phyloP scores from a whole-genome alignment of 2,113 vertebrate species.

The Pedetes capensis region DNA sequence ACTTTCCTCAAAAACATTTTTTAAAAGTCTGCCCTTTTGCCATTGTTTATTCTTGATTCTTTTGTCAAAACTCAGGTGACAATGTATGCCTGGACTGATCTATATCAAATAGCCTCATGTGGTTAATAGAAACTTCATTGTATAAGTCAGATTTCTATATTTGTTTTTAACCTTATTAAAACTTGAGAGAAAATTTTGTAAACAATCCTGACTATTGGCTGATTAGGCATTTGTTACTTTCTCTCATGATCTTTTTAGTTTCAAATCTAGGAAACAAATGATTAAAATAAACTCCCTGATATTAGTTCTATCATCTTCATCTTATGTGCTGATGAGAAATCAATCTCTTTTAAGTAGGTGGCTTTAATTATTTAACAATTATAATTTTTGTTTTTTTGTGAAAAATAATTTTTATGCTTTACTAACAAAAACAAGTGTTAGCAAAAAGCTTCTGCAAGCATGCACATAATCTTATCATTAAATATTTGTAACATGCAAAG shows the following conservation, averaged over 20 bases:
- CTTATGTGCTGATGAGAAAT: conserved; percentile 54
- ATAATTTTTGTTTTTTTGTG: conserved; percentile 16
- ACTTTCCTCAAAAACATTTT: neutral
- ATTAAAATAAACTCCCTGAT: neutral
- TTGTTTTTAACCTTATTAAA: neutral
- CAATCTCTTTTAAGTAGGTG: conserved; percentile 64
- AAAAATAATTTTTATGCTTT: conserved; percentile 62
- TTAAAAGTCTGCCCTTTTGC: neutral
- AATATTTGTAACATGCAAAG: conserved; percentile 66
- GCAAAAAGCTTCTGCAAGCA: conserved; percentile 40
- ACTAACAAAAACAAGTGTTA: conserved; percentile 70
- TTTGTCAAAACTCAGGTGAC: neutral
- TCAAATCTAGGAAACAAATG: neutral
- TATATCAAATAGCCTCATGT: neutral
- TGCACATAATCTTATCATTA: conserved; percentile 71
- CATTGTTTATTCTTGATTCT: neutral
- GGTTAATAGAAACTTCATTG: neutral
- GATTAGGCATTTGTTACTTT: conserved; percentile 34
- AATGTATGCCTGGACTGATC: neutral
- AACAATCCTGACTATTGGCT: conserved; percentile 35
- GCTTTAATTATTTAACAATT: conserved; percentile 53
- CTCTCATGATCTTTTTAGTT: conserved; percentile 13
- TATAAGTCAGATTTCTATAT: neutral
- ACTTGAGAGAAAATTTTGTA: conserved; percentile 13
- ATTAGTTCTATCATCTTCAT: conserved; percentile 30